Conservation (phyloP, 1,140 invertebrate species). For the Ceratitis capitata region DNA sequence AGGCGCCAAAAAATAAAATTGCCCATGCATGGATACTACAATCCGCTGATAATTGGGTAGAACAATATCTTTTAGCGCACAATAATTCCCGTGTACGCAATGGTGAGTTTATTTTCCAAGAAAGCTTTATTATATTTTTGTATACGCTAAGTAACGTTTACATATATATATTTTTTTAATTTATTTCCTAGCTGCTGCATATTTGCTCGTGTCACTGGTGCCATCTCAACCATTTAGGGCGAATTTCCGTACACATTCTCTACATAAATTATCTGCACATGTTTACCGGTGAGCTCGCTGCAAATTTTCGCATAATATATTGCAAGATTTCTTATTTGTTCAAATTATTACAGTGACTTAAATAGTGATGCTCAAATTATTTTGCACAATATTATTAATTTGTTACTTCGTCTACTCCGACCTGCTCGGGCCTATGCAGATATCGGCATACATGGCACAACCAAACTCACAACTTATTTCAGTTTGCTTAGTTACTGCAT, state of each 20-base stretch:
- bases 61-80: slow-evolving; percentile 87
- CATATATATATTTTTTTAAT: neutral
- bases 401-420: slow-evolving; percentile 80
- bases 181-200: slow-evolving; percentile 77
- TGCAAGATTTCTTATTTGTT: neutral
- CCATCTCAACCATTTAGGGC: slow-evolving; percentile 89
- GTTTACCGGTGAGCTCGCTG: slow-evolving; percentile 54
- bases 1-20: slow-evolving; percentile 87
- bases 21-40: slow-evolving; percentile 89
- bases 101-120: slow-evolving; percentile 66
- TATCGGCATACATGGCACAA: slow-evolving; percentile 84
- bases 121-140: neutral
- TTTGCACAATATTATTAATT: slow-evolving; percentile 86
- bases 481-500: slow-evolving; percentile 90
- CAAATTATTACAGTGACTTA: slow-evolving; percentile 63
- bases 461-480: slow-evolving; percentile 92
- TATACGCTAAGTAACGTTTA: neutral
- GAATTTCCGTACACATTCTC: slow-evolving; percentile 73
- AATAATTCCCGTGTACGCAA: slow-evolving; percentile 85
- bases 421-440: slow-evolving; percentile 86
- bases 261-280: slow-evolving; percentile 61
- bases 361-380: slow-evolving; percentile 79
- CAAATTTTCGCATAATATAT: neutral
- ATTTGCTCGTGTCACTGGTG: slow-evolving; percentile 86
- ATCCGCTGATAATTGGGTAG: slow-evolving; percentile 88